A percentile compares a stretch with the other conserved stretches of the same genome.
These are phyloP conservation scores for Branchinecta lindahli DNA, from an alignment of 1,140 invertebrate species.

Conservation along the genomic window DNA sequence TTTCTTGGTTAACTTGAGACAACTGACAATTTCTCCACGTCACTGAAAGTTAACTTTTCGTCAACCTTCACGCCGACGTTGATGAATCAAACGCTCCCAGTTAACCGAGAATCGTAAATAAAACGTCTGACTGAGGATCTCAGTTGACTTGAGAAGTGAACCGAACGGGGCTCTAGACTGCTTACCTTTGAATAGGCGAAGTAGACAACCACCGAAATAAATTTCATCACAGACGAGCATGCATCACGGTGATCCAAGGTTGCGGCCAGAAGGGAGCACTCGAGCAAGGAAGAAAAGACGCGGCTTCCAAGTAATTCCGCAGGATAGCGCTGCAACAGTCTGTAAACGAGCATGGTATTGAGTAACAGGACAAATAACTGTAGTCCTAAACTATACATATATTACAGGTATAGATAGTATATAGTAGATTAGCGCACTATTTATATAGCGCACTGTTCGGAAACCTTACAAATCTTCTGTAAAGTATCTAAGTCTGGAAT, in stretches of 20 bases:
- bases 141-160: no score
- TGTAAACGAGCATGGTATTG: slow-evolving; percentile 27
- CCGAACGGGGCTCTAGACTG: no score
- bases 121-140: no score
- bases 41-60: no score
- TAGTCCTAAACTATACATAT: background rate
- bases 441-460: slow-evolving; percentile 16
- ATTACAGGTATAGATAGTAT: background rate
- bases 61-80: no score
- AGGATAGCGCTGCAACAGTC: slow-evolving; percentile 73
- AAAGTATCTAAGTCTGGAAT: no score
- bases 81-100: no score
- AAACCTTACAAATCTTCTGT: no score
- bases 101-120: no score
- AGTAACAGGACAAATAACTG: background rate
- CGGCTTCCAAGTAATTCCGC: slow-evolving; percentile 56
- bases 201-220: slow-evolving; percentile 62
- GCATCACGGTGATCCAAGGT: slow-evolving; percentile 86
- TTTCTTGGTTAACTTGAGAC: no score
- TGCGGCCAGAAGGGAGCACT: slow-evolving; percentile 63
- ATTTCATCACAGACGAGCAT: slow-evolving; percentile 89
- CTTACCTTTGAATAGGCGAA: slow-evolving; percentile 36
- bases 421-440: slow-evolving; percentile 1
- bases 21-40: no score
- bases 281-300: slow-evolving; percentile 53